These are phyloP conservation scores for Scotopteryx bipunctaria DNA, from an alignment of 2,888 invertebrate genomes.

Conservation along the genomic window DNA sequence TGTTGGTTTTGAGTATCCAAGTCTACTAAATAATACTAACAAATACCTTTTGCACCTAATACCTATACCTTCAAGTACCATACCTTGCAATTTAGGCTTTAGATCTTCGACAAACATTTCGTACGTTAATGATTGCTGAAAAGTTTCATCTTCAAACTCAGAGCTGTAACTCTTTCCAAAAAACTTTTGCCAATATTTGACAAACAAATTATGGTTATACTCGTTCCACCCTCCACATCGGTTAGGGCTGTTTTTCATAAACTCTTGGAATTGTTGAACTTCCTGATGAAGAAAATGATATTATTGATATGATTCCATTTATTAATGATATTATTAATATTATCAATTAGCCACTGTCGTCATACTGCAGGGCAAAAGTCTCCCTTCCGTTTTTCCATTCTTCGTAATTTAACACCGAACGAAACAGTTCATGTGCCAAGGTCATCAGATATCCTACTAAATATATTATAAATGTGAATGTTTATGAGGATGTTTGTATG, in stretches of 20 bases:
- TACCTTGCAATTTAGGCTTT: constrained; percentile 57
- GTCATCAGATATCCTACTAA: too few species aligned
- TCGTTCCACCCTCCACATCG: constrained; percentile 83
- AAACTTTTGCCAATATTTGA: constrained; percentile 68
- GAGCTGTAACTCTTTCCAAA: constrained; percentile 34
- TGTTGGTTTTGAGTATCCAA: not conserved
- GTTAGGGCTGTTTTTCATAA: constrained; percentile 71
- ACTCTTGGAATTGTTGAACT: constrained; percentile 81
- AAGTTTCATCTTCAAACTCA: constrained; percentile 22
- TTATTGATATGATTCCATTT: not conserved
- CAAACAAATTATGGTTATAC: constrained; percentile 81
- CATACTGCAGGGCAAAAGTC: too few species aligned
- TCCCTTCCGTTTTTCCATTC: too few species aligned
- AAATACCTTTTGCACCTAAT: too few species aligned
- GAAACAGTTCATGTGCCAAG: too few species aligned
- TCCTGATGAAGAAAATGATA: constrained; percentile 56
- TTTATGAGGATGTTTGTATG: too few species aligned
- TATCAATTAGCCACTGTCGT: too few species aligned
- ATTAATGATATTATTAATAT: too few species aligned
- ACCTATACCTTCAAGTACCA: too few species aligned
- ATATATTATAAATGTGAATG: too few species aligned
- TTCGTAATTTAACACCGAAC: too few species aligned
- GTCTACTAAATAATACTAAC: too few species aligned
- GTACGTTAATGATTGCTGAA: constrained; percentile 33
- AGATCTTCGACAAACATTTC: constrained; percentile 51